These are phyloP conservation scores for Drosophila lini DNA, from an alignment of 1,140 invertebrate species.

Conservation along the genomic window DNA sequence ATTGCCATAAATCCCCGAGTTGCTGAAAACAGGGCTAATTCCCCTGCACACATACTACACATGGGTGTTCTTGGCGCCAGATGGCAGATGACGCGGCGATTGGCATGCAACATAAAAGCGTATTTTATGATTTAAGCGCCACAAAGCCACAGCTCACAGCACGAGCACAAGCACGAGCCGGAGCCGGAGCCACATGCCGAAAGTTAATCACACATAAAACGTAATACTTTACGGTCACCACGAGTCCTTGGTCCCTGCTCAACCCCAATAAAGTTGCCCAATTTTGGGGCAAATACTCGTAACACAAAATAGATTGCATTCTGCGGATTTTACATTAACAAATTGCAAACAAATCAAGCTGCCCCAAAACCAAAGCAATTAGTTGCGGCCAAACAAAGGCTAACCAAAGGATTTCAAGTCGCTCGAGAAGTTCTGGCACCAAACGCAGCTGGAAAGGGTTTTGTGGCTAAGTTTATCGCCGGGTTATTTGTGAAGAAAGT, in stretches of 20 bases:
- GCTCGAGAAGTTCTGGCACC: slow-evolving; percentile 23
- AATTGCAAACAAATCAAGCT: slow-evolving; percentile 55
- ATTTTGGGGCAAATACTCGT: slow-evolving; percentile 7
- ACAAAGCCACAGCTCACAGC: slow-evolving; percentile 61
- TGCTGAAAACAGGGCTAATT: slow-evolving; percentile 30
- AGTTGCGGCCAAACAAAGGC: slow-evolving; percentile 41
- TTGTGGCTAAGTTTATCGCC: neutral
- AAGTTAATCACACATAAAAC: slow-evolving; percentile 57
- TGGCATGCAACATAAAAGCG: slow-evolving; percentile 59
- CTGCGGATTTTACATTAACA: slow-evolving; percentile 46
- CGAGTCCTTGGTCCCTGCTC: neutral
- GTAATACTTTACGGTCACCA: slow-evolving; percentile 35
- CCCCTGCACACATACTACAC: slow-evolving; percentile 31
- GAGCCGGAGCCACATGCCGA: slow-evolving; percentile 22
- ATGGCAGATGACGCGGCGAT: slow-evolving; percentile 49
- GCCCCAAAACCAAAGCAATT: slow-evolving; percentile 44
- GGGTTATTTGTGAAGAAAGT: slow-evolving; percentile 4
- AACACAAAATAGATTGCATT: slow-evolving; percentile 38
- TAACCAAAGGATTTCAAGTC: slow-evolving; percentile 27
- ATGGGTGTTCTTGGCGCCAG: slow-evolving; percentile 46
- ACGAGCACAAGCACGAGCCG: slow-evolving; percentile 6
- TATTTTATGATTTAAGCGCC: slow-evolving; percentile 70
- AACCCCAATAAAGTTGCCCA: slow-evolving; percentile 30
- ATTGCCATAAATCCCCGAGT: slow-evolving; percentile 64
- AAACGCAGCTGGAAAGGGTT: neutral